Base-by-base conservation (phyloP, 2,888 invertebrate genomes). In the Sceliomorpha sp. region DNA sequence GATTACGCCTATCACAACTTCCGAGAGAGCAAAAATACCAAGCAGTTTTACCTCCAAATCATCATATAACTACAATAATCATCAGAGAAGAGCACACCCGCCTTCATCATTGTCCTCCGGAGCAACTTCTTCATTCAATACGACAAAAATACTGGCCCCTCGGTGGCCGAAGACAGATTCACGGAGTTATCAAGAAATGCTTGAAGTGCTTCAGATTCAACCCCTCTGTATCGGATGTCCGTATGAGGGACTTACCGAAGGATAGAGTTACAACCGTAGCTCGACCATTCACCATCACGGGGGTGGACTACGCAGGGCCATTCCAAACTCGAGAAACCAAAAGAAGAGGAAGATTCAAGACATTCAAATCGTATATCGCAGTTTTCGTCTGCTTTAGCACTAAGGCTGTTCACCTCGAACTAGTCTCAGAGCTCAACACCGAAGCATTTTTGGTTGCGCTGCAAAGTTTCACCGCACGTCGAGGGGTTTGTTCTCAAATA, bases 231-330 rank as follows among this genome's bases (percentile, higher is more conserved):
- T 45, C 53, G n/a, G 45, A 62, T 15, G 40, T 47, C 9, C 32
- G 32, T 24, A 68, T 69, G 58, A 47, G 44, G 0, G 45, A 47
- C 24, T 34, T 50, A 7, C 55, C 50, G 5, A 26, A 10, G 8
- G 26, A 47, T 3, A 45, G 63, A 5, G 42, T 59, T 7, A 58
- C 15, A 1, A 24, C 10, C 2, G 13, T 6, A 0, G 6, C 5
- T 17, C 13, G 56, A 32, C 55, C 56, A 17, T 66, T 70, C 14
- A 6, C 42, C 0, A 32, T 9, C 10, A 34, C 29, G 0, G 10
- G 32, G 2, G 3, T 10, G 2, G 10, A 32, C 1, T 32, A 32
- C 29, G 69, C 64, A 1, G 77, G 75, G 3, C 76, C 75, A 37
- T 14, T 15, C 37, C 4, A 1, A n/a, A n/a, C n/a, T n/a, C n/a